Percentiles rank a stretch among this genome's conserved stretches.
These are phyloP conservation scores for Sinella curviseta DNA, from an alignment of 1,140 invertebrate species.

Conservation along the genomic window DNA sequence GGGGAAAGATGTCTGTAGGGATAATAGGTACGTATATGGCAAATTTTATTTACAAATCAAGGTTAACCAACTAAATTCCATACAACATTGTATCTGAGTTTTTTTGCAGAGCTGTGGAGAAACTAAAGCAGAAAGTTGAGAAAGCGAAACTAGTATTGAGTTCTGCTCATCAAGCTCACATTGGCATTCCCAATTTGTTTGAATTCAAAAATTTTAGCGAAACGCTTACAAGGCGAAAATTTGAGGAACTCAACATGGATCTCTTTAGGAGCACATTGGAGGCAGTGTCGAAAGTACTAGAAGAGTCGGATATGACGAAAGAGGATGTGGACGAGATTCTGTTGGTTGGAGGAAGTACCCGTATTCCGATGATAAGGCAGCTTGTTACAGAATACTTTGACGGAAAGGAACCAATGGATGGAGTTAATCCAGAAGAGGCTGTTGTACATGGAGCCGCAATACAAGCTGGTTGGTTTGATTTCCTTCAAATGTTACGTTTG, in stretches of 20 bases:
- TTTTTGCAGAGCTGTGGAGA: slow-evolving; percentile 81
- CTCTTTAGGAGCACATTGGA: slow-evolving; percentile 97
- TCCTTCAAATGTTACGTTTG: neutral
- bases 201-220: slow-evolving; percentile 99
- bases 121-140: slow-evolving; percentile 86
- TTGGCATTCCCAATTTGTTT: slow-evolving; percentile 99
- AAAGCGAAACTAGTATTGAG: slow-evolving; percentile 70
- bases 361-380: slow-evolving; percentile 98
- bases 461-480: slow-evolving; percentile 75
- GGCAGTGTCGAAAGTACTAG: slow-evolving; percentile 94
- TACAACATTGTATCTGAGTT: too few relatives aligned
- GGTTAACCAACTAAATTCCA: neutral
- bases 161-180: slow-evolving; percentile 93
- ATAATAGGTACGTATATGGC: slow-evolving; percentile 73
- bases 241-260: slow-evolving; percentile 98
- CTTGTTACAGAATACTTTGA: slow-evolving; percentile 97
- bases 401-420: slow-evolving; percentile 96
- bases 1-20: slow-evolving; percentile 66
- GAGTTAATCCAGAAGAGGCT: slow-evolving; percentile 95
- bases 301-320: slow-evolving; percentile 98
- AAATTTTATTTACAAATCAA: neutral
- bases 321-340: slow-evolving; percentile 98
- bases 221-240: slow-evolving; percentile 95
- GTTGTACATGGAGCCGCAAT: slow-evolving; percentile 98
- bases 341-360: slow-evolving; percentile 94